Evolutionary conservation across 1,140 invertebrate species (phyloP), one percentile per base, ranked within the genome.

Genomic region (Panulirus ornatus): DNA sequence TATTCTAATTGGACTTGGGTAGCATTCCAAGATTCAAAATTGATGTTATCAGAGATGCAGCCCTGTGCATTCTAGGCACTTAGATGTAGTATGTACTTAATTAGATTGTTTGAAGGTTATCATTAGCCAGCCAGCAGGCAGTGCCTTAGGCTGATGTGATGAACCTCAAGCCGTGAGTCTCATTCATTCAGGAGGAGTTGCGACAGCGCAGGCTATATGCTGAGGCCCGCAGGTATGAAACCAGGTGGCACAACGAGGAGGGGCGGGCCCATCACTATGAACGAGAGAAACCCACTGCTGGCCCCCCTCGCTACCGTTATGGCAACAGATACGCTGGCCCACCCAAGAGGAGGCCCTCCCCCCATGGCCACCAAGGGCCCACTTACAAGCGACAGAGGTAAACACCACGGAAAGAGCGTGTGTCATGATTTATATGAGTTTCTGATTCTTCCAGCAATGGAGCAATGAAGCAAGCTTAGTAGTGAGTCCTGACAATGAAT

Each of bases 131-230:
- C 83, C 44, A 27, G 14, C 36, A 85, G 83, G 83, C 66, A 71
- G 83, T 85, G 54, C 66, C 63, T 36, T 73, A n/a, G 66, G 83
- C 83, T 71, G 70, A 44, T 44, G 70, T 70, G 66, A 70, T 75
- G 42, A 70, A 85, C 83, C 70, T 71, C 70, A 85, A 75, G 40
- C 83, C 47, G 44, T 54, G 70, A 85, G 83, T 85, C 66, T 85
- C 66, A 71, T 85, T 85, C 82, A 84, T 38, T 66, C 83, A 85
- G 83, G 83, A 85, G 83, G 83, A 85, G 83, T 75, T 85, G 66
- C 83, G 83, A 73, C 83, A 19, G 71, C 83, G 83, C 83, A 71
- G 83, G 34, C 83, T 44, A 73, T 85, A 73, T 51, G 66, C 40
- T 47, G 58, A 84, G 81, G 22, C 83, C 83, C 63, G 83, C 70